phyloP scores from a whole-genome alignment of 1,140 invertebrate genomes.

The Ruditapes philippinarum region DNA sequence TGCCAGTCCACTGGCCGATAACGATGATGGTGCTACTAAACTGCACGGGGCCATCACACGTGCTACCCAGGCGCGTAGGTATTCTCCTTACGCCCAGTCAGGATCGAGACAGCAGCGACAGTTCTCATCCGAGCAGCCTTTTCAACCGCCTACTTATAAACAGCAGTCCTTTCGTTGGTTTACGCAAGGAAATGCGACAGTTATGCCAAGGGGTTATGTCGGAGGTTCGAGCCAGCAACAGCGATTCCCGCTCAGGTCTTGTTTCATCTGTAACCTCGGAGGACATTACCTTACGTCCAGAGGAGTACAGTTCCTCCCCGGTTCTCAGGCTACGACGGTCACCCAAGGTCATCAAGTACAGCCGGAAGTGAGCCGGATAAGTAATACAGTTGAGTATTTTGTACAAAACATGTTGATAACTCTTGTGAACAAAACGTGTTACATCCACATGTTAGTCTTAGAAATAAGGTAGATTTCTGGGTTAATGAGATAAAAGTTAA shows the following conservation, averaged over 20 bases:
- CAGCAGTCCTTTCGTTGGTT: background rate
- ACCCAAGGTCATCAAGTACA: background rate
- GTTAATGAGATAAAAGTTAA: background rate
- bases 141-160: background rate
- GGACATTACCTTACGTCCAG: slow-evolving; percentile 24
- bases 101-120: background rate
- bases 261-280: background rate
- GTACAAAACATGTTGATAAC: background rate
- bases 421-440: background rate
- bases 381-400: slow-evolving; percentile 1
- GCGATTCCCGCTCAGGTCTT: background rate
- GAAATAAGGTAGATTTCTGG: background rate
- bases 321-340: background rate
- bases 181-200: background rate
- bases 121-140: background rate
- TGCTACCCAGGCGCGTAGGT: background rate
- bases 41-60: slow-evolving; percentile 25
- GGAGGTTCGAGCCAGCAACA: background rate
- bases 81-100: background rate
- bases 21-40: slow-evolving; percentile 28
- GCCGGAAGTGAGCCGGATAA: background rate
- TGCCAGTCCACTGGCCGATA: slow-evolving; percentile 12
- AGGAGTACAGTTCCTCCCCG: background rate
- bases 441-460: background rate
- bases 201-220: background rate